Evolutionary conservation across 2,888 invertebrate genomes (phyloP).

Genomic region (Seira ritae): DNA sequence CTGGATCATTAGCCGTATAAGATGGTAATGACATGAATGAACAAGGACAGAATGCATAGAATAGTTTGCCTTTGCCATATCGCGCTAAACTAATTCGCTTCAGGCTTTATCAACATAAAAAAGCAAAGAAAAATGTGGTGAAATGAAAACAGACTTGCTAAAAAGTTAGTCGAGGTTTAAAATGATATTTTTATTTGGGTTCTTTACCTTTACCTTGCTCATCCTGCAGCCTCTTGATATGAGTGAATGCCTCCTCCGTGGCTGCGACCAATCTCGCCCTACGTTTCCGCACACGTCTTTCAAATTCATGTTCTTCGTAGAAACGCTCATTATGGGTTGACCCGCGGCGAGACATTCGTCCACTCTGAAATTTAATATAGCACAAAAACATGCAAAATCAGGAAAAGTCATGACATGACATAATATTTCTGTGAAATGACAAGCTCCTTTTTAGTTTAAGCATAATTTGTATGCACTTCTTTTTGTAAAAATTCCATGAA

Average conservation of each 20-base stretch:
- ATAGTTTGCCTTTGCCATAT: not conserved
- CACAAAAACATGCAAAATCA: not conserved
- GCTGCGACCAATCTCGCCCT: slow-evolving; percentile 93
- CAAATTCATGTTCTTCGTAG: slow-evolving; percentile 98
- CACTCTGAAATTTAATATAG: slow-evolving; percentile 52
- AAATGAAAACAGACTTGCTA: slow-evolving; percentile 8
- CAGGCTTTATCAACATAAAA: slow-evolving; percentile 4
- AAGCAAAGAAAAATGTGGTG: slow-evolving; percentile 3
- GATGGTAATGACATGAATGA: slow-evolving; percentile 43
- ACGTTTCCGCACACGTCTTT: slow-evolving; percentile 92
- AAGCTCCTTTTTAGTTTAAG: not conserved
- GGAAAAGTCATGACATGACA: not conserved
- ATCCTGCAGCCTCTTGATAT: slow-evolving; percentile 88
- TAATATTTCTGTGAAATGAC: not conserved
- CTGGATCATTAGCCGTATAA: slow-evolving; percentile 56
- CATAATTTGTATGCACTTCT: no score
- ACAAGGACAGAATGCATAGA: no score
- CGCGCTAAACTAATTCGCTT: not conserved
- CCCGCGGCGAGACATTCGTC: slow-evolving; percentile 79
- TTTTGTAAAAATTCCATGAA: no score
- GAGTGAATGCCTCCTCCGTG: slow-evolving; percentile 98
- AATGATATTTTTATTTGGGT: slow-evolving; percentile 14
- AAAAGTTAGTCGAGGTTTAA: not conserved
- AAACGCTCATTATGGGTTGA: slow-evolving; percentile 97
- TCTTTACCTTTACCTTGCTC: slow-evolving; percentile 77